Evolutionary conservation across 1,140 invertebrate species (phyloP), one percentile per base, ranked within the genome.

Genomic region (Drosophila takahashii): DNA sequence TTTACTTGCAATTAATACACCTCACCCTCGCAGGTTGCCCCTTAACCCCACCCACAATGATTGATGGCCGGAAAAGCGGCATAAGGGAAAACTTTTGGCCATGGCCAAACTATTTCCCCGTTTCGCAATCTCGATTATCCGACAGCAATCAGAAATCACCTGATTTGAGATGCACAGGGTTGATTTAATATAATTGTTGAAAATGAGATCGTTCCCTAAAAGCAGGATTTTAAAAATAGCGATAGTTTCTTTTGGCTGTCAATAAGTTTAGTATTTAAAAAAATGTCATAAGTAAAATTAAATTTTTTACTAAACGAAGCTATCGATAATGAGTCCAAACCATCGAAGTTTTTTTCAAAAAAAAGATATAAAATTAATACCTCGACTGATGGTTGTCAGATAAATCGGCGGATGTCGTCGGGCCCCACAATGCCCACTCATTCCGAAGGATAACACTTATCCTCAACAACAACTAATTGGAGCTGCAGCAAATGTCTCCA

Each of bases 1-100:
- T 87, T 89, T 62, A 72, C 65, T 79, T 56, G 81, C 81, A 86
- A 86, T 87, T 87, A 87, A 87, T 81, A 77, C 60, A 70, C 50
- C 64, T 70, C 70, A 42, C 60, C 34, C 34, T 59, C 39, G 58
- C 48, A 41, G 44, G 45, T 48, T 18, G 13, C 13, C 13, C 37
- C 15, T 15, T 7, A 10, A 15, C 18, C 27, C 3, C 7, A 13
- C 26, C 15, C 10, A 11, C 47, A 36, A 70, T 70, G 66, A 70
- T 70, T 70, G 66, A 56, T 70, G 64, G 29, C 26, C 27, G 26
- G 15, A 7, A 32, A 42, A 39, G 36, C 13, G n/a, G 15, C 13
- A 13, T 0, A 8, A 18, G 45, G n/a, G 32, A 10, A 50, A 71
- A 71, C n/a, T 48, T 71, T 26, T 27, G 36, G 44, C n/a, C 41